These are phyloP conservation scores for Caenorhabditis angaria DNA, from an alignment of 2,888 invertebrate genomes.

Conservation along the genomic window DNA sequence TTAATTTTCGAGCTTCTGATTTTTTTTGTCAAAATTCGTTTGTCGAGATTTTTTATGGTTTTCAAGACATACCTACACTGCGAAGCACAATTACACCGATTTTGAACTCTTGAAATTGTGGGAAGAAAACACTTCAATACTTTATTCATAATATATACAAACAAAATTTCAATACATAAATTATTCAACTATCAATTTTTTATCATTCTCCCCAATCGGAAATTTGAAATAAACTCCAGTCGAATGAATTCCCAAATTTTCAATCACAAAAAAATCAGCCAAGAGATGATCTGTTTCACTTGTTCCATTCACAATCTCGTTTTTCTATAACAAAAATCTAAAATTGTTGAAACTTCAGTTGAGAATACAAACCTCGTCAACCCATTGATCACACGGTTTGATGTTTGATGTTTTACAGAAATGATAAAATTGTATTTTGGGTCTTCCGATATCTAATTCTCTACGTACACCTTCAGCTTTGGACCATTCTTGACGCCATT, in stretches of 20 bases:
- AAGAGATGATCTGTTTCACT: conserved; percentile 13
- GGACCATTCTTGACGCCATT: conserved; percentile 35
- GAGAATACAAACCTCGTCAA: conserved; percentile 20
- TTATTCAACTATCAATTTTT: conserved; percentile 31
- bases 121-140: no score
- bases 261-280: conserved; percentile 29
- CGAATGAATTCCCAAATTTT: conserved; percentile 21
- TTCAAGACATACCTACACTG: no score
- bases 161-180: conserved; percentile 1
- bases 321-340: conserved; percentile 10
- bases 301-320: conserved; percentile 12
- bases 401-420: conserved; percentile 21
- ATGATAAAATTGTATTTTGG: conserved; percentile 25
- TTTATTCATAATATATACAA: not conserved
- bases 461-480: conserved; percentile 30
- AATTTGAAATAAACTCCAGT: conserved; percentile 24
- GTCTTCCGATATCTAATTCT: conserved; percentile 23
- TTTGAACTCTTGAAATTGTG: no score
- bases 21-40: no score
- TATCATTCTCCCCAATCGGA: conserved; percentile 32
- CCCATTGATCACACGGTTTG: conserved; percentile 21
- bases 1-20: no score
- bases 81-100: no score
- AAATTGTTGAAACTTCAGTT: not conserved
- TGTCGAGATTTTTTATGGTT: no score